These are phyloP conservation scores for Pollicipes pollicipes DNA, from an alignment of 1,140 invertebrate genomes.

Conservation along the genomic window DNA sequence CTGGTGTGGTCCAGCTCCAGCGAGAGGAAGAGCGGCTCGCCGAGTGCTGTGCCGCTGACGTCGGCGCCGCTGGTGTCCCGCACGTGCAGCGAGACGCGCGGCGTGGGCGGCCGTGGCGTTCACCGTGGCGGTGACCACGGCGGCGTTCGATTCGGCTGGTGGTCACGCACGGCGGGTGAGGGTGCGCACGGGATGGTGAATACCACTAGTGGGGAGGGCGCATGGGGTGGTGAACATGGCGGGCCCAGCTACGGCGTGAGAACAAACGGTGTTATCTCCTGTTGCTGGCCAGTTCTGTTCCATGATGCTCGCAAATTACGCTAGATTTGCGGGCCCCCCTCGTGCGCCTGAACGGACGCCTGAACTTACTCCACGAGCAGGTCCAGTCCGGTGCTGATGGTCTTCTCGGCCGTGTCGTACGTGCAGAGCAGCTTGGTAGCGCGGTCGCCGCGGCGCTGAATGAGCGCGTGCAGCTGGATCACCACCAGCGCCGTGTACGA, in stretches of 20 bases:
- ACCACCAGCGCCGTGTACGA: constrained; percentile 32
- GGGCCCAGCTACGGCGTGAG: not conserved
- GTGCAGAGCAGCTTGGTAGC: constrained; percentile 36
- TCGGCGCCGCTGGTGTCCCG: constrained; percentile 24
- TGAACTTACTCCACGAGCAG: constrained; percentile 23
- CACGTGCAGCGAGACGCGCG: constrained; percentile 26
- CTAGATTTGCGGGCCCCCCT: not conserved
- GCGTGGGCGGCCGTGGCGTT: constrained; percentile 27
- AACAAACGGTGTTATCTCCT: not conserved
- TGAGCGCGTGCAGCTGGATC: constrained; percentile 39
- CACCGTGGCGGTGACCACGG: constrained; percentile 23
- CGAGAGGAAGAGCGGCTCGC: constrained; percentile 25
- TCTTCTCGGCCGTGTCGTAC: constrained; percentile 29
- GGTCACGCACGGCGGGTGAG: constrained; percentile 5
- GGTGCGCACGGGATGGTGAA: too few species aligned
- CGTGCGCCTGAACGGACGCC: too few species aligned
- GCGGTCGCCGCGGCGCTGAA: constrained; percentile 37
- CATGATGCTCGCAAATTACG: not conserved
- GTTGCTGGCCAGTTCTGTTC: not conserved
- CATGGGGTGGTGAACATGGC: not conserved
- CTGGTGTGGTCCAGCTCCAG: constrained; percentile 27
- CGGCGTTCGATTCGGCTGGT: constrained; percentile 12
- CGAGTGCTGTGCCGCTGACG: constrained; percentile 25
- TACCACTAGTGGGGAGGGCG: not conserved
- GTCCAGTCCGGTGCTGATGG: constrained; percentile 24